Conservation (phyloP, 2,797 vertebrate species). For the Cossypha caffra region DNA sequence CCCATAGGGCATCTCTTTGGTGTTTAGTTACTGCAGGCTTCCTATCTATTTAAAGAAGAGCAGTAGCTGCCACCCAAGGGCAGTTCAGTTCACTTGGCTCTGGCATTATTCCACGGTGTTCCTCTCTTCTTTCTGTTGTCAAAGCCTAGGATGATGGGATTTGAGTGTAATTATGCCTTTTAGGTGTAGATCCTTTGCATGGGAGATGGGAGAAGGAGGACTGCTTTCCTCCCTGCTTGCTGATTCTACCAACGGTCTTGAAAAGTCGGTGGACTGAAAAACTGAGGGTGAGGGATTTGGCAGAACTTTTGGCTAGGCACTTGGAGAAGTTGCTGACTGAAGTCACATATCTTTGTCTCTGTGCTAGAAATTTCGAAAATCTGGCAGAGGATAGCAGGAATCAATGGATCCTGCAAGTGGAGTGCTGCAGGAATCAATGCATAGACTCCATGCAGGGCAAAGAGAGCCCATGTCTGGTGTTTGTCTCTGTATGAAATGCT, state of each 20-base stretch:
- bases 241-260: accelerated
- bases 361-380: background rate
- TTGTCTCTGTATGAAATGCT: background rate
- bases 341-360: background rate
- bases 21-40: background rate
- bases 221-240: background rate
- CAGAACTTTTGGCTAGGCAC: background rate
- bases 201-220: background rate
- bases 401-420: background rate
- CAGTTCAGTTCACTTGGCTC: background rate
- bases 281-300: background rate
- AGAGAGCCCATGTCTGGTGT: accelerated
- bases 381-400: background rate
- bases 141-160: background rate
- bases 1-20: background rate
- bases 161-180: background rate
- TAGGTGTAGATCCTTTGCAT: background rate
- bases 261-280: background rate
- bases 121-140: background rate
- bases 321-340: background rate
- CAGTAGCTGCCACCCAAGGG: background rate
- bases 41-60: background rate
- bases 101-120: background rate
- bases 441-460: accelerated
- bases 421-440: background rate